Conservation (phyloP, 1,140 invertebrate species). For the Platyura marginata region DNA sequence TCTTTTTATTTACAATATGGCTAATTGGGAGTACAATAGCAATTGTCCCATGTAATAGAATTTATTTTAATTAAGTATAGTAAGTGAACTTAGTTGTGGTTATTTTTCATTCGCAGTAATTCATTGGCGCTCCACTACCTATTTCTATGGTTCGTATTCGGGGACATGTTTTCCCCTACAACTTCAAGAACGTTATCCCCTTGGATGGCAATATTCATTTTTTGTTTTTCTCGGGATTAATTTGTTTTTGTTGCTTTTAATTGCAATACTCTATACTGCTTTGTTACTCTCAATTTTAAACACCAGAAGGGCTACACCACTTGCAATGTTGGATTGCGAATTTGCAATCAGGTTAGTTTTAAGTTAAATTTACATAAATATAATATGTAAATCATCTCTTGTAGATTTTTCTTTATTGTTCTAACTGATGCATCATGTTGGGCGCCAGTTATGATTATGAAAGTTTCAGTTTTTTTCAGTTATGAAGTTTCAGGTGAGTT, state of each 20-base stretch:
- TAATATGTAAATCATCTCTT: neutral
- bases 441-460: conserved; percentile 51
- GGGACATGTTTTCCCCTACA: conserved; percentile 57
- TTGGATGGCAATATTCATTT: conserved; percentile 58
- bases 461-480: conserved; percentile 39
- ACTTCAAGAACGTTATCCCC: conserved; percentile 44
- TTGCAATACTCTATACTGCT: conserved; percentile 38
- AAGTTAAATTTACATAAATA: neutral
- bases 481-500: conserved; percentile 29
- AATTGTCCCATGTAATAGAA: conserved; percentile 42
- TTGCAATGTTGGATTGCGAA: conserved; percentile 40
- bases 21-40: conserved; percentile 38
- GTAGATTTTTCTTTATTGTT: conserved; percentile 56
- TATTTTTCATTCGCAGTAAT: conserved; percentile 1
- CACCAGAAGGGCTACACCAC: conserved; percentile 35
- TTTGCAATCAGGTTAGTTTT: conserved; percentile 30
- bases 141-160: conserved; percentile 15
- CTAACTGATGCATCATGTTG: conserved; percentile 55
- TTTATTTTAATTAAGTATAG: too few species aligned
- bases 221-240: conserved; percentile 56
- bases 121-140: conserved; percentile 1
- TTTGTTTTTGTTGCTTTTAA: conserved; percentile 35
- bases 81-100: too few species aligned
- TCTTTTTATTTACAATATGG: conserved; percentile 44
- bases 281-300: conserved; percentile 45